Percentiles rank a stretch among this genome's conserved stretches.
Evolutionary conservation across 2,113 vertebrate genomes (phyloP).

Genomic region (Nannobrachium achirus): DNA sequence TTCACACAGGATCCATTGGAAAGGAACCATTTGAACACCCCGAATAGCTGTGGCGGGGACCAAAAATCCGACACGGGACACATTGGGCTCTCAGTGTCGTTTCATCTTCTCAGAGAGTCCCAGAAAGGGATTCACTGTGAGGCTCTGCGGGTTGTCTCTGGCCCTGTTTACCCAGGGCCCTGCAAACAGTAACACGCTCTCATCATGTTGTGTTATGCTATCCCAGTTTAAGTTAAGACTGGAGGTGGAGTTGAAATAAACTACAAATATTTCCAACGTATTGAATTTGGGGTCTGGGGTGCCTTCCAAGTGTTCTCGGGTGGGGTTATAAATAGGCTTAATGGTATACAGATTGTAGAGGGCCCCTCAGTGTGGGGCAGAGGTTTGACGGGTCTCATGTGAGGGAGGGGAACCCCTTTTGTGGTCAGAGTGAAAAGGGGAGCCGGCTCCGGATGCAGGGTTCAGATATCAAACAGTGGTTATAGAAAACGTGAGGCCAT

Average conservation of each 20-base stretch:
- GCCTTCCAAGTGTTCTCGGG: constrained; percentile 25
- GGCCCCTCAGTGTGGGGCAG: constrained; percentile 44
- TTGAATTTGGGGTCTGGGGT: constrained; percentile 19
- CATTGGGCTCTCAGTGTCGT: constrained; percentile 45
- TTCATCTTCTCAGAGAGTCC: constrained; percentile 51
- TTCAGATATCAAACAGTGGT: constrained; percentile 63
- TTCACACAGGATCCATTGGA: constrained; percentile 63
- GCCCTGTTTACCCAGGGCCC: constrained; percentile 46
- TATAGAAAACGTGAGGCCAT: constrained; percentile 24
- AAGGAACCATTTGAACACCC: constrained; percentile 47
- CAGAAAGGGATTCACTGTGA: constrained; percentile 22
- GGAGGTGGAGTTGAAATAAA: constrained; percentile 9
- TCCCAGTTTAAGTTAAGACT: background rate
- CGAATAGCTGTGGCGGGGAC: constrained; percentile 73
- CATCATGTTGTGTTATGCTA: constrained; percentile 1
- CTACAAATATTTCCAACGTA: constrained; percentile 26
- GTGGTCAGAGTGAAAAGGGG: constrained; percentile 40
- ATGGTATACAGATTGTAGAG: constrained; percentile 59
- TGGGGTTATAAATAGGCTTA: constrained; percentile 60
- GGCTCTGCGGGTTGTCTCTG: background rate
- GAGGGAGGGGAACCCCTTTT: constrained; percentile 57
- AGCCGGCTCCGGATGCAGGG: constrained; percentile 34
- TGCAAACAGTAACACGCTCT: constrained; percentile 30
- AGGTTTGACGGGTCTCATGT: constrained; percentile 40
- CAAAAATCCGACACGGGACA: constrained; percentile 36